Percentiles rank a stretch among this genome's conserved stretches.
Evolutionary conservation across 2,113 vertebrate species (phyloP).

Genomic region (Tringa solitaria): DNA sequence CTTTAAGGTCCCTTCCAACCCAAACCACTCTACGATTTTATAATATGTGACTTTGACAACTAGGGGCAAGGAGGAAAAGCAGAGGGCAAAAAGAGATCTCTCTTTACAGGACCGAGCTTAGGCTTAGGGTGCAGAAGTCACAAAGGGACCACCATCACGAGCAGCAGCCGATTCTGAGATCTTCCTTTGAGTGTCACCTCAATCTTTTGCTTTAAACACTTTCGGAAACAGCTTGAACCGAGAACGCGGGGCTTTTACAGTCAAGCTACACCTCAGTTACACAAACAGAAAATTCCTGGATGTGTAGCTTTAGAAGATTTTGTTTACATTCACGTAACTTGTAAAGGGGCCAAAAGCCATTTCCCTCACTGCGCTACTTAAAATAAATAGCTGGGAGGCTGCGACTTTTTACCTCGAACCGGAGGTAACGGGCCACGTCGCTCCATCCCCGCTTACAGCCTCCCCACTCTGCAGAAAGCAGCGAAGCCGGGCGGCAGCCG

Average conservation of each 20-base stretch:
- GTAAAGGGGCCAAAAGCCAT: background rate
- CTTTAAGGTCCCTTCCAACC: background rate
- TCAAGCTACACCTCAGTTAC: background rate
- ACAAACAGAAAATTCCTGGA: background rate
- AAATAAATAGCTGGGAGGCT: background rate
- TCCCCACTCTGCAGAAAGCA: background rate
- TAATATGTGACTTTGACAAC: background rate
- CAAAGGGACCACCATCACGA: rapidly evolving
- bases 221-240: background rate
- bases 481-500: rapidly evolving
- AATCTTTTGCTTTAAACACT: background rate
- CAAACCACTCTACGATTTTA: background rate
- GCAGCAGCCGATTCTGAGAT: background rate
- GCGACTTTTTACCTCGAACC: background rate
- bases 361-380: background rate
- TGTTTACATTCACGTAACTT: background rate
- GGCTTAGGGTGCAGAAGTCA: background rate
- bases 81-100: background rate
- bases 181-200: background rate
- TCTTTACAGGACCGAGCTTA: background rate
- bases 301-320: background rate
- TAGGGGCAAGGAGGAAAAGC: background rate
- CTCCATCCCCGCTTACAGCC: background rate
- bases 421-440: background rate
- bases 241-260: background rate